A percentile compares a stretch with the other conserved stretches of the same genome.
phyloP scores from a whole-genome alignment of 2,888 invertebrate species.

The Trachelus stipa region DNA sequence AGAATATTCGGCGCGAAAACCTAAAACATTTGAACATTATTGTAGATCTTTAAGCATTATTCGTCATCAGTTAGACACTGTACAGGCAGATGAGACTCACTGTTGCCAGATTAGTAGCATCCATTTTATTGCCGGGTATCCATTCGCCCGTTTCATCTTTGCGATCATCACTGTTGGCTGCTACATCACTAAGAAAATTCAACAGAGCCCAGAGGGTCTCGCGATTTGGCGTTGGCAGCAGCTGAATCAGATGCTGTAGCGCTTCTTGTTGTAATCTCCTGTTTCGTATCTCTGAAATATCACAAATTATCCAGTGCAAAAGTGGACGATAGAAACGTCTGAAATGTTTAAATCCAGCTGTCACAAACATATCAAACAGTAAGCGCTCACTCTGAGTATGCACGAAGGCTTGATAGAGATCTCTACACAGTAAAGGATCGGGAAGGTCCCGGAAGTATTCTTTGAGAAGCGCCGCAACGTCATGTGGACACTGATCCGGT shows the following conservation, averaged over 20 bases:
- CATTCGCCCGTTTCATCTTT: slow-evolving; percentile 71
- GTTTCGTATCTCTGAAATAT: slow-evolving; percentile 80
- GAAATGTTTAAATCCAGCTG: neutral
- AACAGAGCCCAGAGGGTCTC: slow-evolving; percentile 89
- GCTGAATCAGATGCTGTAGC: slow-evolving; percentile 83
- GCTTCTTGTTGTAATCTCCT: slow-evolving; percentile 86
- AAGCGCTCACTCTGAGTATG: slow-evolving; percentile 86
- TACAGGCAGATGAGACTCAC: slow-evolving; percentile 39
- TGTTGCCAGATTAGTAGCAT: slow-evolving; percentile 90
- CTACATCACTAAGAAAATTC: slow-evolving; percentile 83
- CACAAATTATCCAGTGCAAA: slow-evolving; percentile 12
- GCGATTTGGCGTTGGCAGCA: slow-evolving; percentile 87
- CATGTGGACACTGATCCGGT: slow-evolving; percentile 89
- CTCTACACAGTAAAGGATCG: slow-evolving; percentile 89
- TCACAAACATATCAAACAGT: slow-evolving; percentile 5
- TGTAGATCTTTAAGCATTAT: neutral
- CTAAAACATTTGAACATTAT: slow-evolving; percentile 31
- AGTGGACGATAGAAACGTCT: neutral
- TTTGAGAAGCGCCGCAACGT: slow-evolving; percentile 92
- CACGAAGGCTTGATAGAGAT: slow-evolving; percentile 90
- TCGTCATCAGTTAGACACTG: neutral
- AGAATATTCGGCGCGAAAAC: slow-evolving; percentile 95
- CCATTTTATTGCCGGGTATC: slow-evolving; percentile 91
- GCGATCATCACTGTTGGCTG: slow-evolving; percentile 77
- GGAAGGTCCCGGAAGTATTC: slow-evolving; percentile 94